A percentile compares a stretch with the other conserved stretches of the same genome.
Conservation (phyloP, 1,140 invertebrate species). For the Paraescarpia echinospica region DNA sequence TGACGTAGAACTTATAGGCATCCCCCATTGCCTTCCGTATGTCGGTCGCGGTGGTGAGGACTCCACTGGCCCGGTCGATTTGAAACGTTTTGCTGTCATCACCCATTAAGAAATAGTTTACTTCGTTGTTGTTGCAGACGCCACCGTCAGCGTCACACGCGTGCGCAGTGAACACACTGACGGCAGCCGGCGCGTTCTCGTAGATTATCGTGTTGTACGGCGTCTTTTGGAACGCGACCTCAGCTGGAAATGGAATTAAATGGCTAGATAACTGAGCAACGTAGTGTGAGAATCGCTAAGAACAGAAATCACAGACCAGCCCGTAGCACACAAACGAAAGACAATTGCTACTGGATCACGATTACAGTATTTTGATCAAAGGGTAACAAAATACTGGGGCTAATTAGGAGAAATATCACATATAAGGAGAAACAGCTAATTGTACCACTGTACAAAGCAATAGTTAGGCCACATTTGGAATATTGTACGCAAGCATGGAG, state of each 20-base stretch:
- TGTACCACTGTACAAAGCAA: too few relatives aligned
- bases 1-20: not conserved
- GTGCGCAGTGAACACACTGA: not conserved
- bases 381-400: too few relatives aligned
- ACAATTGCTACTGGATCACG: too few relatives aligned
- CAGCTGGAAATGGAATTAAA: not conserved
- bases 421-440: too few relatives aligned
- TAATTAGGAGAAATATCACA: too few relatives aligned
- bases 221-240: not conserved
- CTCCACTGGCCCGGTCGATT: not conserved
- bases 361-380: too few relatives aligned
- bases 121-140: not conserved
- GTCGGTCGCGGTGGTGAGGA: not conserved
- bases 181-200: not conserved
- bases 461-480: too few relatives aligned
- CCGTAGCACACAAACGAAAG: too few relatives aligned
- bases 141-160: not conserved
- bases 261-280: not conserved
- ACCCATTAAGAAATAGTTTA: not conserved
- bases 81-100: not conserved
- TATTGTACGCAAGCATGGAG: too few relatives aligned
- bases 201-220: not conserved
- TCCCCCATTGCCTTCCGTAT: not conserved
- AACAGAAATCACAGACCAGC: too few relatives aligned
- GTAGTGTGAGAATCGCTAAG: not conserved